Evolutionary conservation across 2,113 vertebrate genomes (phyloP).

Genomic region (Campylomormyrus numenius): DNA sequence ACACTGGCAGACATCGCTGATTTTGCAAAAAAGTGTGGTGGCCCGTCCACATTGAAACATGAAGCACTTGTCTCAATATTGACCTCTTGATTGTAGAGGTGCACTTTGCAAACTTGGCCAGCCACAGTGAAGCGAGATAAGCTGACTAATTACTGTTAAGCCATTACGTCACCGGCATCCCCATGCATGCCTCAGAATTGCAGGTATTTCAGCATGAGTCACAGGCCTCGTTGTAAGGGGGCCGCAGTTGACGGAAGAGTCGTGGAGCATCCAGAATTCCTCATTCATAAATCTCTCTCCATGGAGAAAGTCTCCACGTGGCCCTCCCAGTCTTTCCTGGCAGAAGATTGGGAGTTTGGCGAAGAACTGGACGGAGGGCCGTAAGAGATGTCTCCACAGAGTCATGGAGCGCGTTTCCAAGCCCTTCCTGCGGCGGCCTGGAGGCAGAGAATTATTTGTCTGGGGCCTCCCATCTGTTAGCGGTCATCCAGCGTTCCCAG

Average conservation of each 20-base stretch:
- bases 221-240: neutral
- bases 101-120: neutral
- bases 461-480: conserved; percentile 3
- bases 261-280: neutral
- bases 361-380: neutral
- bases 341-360: neutral
- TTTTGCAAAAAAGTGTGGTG: neutral
- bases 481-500: neutral
- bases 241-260: neutral
- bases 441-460: neutral
- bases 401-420: neutral
- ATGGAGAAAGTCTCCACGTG: neutral
- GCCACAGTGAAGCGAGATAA: neutral
- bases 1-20: neutral
- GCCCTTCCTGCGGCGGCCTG: neutral
- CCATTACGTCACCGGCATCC: neutral
- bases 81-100: neutral
- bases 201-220: neutral
- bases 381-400: neutral
- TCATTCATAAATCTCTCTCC: neutral
- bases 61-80: neutral
- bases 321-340: neutral
- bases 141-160: neutral
- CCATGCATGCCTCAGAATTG: neutral
- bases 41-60: neutral